Evolutionary conservation across 2,113 vertebrate species (phyloP), one percentile per base, ranked within the genome.

Genomic region (Labeo rohita): DNA sequence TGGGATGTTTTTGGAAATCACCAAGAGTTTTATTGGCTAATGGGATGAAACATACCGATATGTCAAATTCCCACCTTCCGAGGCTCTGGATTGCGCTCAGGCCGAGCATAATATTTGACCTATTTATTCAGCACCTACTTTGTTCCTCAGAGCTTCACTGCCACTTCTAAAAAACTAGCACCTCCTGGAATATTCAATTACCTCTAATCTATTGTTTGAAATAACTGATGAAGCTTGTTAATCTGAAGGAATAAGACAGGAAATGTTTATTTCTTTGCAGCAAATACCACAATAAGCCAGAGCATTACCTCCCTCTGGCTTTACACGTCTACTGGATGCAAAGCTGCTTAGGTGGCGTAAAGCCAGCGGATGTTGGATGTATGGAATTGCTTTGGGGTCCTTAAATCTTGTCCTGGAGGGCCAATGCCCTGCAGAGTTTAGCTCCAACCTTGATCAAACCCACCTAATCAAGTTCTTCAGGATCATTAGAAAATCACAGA

Each of bases 41-140:
- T 95, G 94, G 93, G 90, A 94, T 95, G 95, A 95, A 95, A 95
- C 94, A 95, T 92, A 95, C 94, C 95, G 95, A 95, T 95, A 95
- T 95, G 95, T 94, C 92, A 93, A 90, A 92, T 86, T 86, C 90
- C 92, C 91, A 92, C 90, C 92, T 93, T 94, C 91, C 88, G 87
- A 92, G 91, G 84, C 43, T 87, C 87, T 90, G 90, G 88, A 87
- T 87, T 85, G 86, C 80, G 79, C n/a, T 72, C 28, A 79, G 86
- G 92, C 92, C 91, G 92, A 91, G 90, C 87, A 90, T 91, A 92
- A 93, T 91, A 90, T 93, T 90, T 92, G 89, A 93, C 89, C 91
- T 90, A 92, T 87, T 93, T 93, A 89, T 88, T 91, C 50, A 83
- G 75, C 43, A 83, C 39, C 72, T 83, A 52, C 49, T 59, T 80